Evolutionary conservation across 1,140 invertebrate species (phyloP).

Genomic region (Samia ricini): DNA sequence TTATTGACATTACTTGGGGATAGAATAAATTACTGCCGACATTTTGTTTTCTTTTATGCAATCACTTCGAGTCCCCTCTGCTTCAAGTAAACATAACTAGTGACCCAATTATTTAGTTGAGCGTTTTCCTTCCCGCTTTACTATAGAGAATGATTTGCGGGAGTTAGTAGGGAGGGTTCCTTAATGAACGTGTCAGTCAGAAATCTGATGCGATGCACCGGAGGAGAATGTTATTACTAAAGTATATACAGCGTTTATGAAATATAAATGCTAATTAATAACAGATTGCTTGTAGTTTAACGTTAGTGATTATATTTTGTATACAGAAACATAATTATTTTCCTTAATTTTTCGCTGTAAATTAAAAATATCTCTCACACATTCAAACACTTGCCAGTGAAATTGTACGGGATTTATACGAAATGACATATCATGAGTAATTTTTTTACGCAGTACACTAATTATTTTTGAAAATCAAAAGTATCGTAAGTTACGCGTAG

Average conservation of each 20-base stretch:
- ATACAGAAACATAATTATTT: too few species aligned
- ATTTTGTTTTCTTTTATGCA: background rate
- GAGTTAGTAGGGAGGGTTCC: background rate
- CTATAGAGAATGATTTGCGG: background rate
- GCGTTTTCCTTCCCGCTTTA: background rate
- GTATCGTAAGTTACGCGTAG: too few species aligned
- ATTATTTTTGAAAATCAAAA: too few species aligned
- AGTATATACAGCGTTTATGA: background rate
- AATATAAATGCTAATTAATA: background rate
- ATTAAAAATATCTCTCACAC: too few species aligned
- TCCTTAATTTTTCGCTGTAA: too few species aligned
- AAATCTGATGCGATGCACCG: conserved; percentile 8
- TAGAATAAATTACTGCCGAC: background rate
- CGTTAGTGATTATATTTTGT: too few species aligned
- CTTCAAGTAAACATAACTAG: conserved; percentile 1
- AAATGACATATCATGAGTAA: too few species aligned
- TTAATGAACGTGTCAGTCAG: conserved; percentile 22
- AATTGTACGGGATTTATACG: too few species aligned
- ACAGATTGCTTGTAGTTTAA: too few species aligned
- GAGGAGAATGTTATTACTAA: background rate
- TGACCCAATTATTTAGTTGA: conserved; percentile 8
- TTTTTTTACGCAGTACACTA: too few species aligned
- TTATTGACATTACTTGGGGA: background rate
- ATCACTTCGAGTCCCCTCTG: background rate
- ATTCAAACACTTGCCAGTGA: too few species aligned